phyloP scores from a whole-genome alignment of 2,888 invertebrate genomes.

The Dioctria rufipes region DNA sequence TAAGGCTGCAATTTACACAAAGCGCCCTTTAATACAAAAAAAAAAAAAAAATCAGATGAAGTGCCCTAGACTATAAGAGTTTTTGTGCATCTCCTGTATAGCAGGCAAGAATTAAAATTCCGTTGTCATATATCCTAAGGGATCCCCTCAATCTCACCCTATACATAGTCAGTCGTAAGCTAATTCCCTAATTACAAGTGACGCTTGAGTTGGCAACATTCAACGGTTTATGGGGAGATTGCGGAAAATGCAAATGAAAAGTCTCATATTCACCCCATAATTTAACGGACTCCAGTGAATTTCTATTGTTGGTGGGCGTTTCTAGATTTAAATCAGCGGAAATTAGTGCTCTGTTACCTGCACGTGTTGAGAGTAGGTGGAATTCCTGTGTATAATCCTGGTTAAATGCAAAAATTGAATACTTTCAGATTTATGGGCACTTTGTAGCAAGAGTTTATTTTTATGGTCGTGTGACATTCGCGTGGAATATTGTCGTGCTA shows the following conservation, averaged over 20 bases:
- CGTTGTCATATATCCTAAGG: conserved; percentile 22
- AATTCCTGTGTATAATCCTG: not conserved
- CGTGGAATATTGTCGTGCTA: too few species aligned
- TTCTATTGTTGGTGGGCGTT: conserved; percentile 39
- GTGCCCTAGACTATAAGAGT: conserved; percentile 7
- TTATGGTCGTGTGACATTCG: not conserved
- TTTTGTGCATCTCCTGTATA: not conserved
- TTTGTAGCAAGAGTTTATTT: conserved; percentile 16
- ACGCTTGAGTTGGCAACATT: conserved; percentile 34
- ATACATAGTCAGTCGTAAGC: conserved; percentile 23
- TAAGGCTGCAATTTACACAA: not conserved
- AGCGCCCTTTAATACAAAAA: conserved; percentile 22
- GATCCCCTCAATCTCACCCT: not conserved
- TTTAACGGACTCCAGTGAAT: conserved; percentile 23
- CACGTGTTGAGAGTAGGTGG: conserved; percentile 48
- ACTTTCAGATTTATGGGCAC: conserved; percentile 33
- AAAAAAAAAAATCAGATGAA: conserved; percentile 35
- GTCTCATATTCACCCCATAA: conserved; percentile 6
- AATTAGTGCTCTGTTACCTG: conserved; percentile 46
- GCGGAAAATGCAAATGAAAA: conserved; percentile 43
- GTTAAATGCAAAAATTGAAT: conserved; percentile 26
- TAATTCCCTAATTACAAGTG: conserved; percentile 49
- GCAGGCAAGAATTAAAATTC: conserved; percentile 21
- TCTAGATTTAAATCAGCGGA: conserved; percentile 50
- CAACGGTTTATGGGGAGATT: conserved; percentile 2